phyloP scores from a whole-genome alignment of 2,888 invertebrate species.

The Tuberolachnus salignus region DNA sequence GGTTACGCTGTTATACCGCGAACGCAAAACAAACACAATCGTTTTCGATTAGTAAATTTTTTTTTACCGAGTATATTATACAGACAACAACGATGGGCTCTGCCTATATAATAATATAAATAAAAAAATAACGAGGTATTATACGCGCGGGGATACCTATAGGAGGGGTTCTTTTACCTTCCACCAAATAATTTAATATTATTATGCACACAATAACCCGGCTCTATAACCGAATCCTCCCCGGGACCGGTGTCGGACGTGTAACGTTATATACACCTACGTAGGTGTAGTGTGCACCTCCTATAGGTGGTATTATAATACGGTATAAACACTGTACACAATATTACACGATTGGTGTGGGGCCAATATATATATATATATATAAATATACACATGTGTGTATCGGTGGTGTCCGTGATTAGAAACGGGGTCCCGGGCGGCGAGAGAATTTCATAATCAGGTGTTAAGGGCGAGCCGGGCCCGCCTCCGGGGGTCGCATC shows the following conservation, averaged over 20 bases:
- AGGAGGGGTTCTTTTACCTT: background rate
- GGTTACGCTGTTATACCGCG: too few species aligned
- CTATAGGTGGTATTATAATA: background rate
- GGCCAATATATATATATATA: background rate
- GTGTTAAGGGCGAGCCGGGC: slow-evolving; percentile 52
- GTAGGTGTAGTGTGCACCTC: background rate
- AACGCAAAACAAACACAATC: too few species aligned
- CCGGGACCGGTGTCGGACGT: background rate
- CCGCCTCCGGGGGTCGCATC: slow-evolving; percentile 47
- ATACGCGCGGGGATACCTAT: background rate
- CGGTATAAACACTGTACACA: background rate
- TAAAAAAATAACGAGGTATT: background rate
- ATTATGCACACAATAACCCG: background rate
- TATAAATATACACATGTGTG: too few species aligned
- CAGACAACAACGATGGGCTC: too few species aligned
- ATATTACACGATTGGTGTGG: slow-evolving; percentile 21
- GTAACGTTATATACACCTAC: too few species aligned
- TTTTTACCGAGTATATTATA: too few species aligned
- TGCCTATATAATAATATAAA: too few species aligned
- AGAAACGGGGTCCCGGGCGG: too few species aligned
- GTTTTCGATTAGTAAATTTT: too few species aligned
- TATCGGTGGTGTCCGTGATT: too few species aligned
- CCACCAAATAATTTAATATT: too few species aligned
- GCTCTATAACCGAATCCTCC: background rate
- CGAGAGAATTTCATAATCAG: slow-evolving; percentile 45